phyloP scores from a whole-genome alignment of 2,113 vertebrate genomes.

The Notarius quadriscutis region DNA sequence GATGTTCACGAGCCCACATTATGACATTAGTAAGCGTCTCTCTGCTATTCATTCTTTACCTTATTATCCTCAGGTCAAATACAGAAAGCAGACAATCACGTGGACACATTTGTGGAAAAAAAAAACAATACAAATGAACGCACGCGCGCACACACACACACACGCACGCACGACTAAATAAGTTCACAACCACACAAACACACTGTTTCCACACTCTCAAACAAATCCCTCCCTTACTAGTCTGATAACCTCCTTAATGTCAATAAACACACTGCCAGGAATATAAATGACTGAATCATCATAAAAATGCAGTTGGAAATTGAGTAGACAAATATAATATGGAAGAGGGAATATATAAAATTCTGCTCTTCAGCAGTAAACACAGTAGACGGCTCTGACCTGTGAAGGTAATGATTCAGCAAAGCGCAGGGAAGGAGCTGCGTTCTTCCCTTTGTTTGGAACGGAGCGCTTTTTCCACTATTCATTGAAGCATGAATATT shows the following conservation, averaged over 20 bases:
- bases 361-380: constrained; percentile 47
- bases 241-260: constrained; percentile 5
- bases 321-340: constrained; percentile 29
- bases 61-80: background rate
- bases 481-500: constrained; percentile 56
- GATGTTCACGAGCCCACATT: background rate
- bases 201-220: constrained; percentile 18
- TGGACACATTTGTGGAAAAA: background rate
- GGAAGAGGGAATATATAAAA: constrained; percentile 20
- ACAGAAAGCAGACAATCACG: background rate
- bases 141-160: background rate
- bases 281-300: constrained; percentile 25
- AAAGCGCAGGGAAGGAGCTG: constrained; percentile 55
- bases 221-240: constrained; percentile 34
- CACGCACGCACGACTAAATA: too few relatives aligned
- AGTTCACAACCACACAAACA: constrained; percentile 32
- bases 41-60: background rate
- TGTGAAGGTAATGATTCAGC: constrained; percentile 62
- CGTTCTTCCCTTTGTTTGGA: constrained; percentile 60
- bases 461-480: constrained; percentile 48
- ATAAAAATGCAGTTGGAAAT: constrained; percentile 23
- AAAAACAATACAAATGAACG: background rate
- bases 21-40: background rate
- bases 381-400: constrained; percentile 60
- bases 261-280: constrained; percentile 13